Base-by-base conservation (phyloP, 2,113 vertebrate genomes). In the Callorhinus ursinus region DNA sequence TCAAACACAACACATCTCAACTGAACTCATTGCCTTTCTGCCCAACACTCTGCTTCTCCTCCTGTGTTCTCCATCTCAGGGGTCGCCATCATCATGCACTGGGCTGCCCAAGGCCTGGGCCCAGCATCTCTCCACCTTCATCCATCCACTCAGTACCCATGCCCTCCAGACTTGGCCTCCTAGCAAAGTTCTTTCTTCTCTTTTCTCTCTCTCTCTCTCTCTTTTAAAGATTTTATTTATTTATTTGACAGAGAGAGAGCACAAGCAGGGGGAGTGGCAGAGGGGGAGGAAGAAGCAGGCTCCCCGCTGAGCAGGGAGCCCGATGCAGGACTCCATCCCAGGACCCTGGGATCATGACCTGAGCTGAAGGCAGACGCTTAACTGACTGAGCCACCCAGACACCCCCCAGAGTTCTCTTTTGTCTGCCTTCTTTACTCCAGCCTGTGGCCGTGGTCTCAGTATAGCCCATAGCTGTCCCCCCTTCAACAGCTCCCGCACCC, bases 11-110 rank as follows among this genome's bases (percentile, higher is more conserved):
- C 18, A 8, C 1, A 2, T 53, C 28, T 22, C 53, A 2, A 0
- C 6, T 16, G 33, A 72, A 22, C 51, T 53, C 14, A 8, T 1
- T 0, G 2, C 18, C 61, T 83, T 39, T 18, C 49, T 42, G 49
- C 18, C 22, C 12, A 4, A n/a, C 10, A 0, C 4, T 24, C 28
- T 1, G 0, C 24, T 2, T 21, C 57, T 31, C 7, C 7, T 3
- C 49, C 26, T 12, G 7, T 14, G 19, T 36, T 59, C 42, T 16
- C 63, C 72, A 51, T 26, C 36, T 42, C 36, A 19, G 46, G 19
- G 21, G 7, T 12, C 0, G 0, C 8, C 42, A 42, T 15, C 33
- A 4, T 28, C 51, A 19, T 36, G 65, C 19, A 21, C 39, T 31
- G 1, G 21, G 57, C 18, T 36, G 49, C 81, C 28, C 53, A 46